Evolutionary conservation across 2,113 vertebrate genomes (phyloP).

Genomic region (Osmerus eperlanus): DNA sequence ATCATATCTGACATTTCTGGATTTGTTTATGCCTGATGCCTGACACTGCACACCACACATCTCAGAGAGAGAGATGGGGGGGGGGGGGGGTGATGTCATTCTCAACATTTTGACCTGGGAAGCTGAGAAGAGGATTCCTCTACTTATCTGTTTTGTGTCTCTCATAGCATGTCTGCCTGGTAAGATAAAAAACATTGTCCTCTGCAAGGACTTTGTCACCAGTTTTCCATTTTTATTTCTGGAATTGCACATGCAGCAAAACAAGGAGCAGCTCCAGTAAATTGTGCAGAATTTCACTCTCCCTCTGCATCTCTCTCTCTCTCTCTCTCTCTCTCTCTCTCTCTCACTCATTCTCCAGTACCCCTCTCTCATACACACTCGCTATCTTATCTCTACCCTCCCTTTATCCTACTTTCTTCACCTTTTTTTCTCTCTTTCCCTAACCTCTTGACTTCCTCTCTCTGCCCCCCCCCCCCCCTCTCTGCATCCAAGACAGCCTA

Average conservation of each 20-base stretch:
- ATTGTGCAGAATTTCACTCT: slow-evolving; percentile 4
- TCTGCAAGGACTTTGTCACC: slow-evolving; percentile 4
- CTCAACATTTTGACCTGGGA: neutral
- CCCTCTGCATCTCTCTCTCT: too few relatives aligned
- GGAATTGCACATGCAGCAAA: slow-evolving; percentile 26
- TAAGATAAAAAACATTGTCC: neutral
- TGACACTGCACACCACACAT: neutral
- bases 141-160: neutral
- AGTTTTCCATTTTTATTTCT: neutral
- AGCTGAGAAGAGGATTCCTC: neutral
- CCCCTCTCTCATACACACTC: too few relatives aligned
- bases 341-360: too few relatives aligned
- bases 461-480: too few relatives aligned
- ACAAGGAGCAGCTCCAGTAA: neutral
- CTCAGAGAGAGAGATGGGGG: neutral
- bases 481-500: neutral
- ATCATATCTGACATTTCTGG: neutral
- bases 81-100: too few relatives aligned
- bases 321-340: too few relatives aligned
- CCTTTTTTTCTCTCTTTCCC: too few relatives aligned
- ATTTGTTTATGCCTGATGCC: neutral
- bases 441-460: too few relatives aligned
- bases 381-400: too few relatives aligned
- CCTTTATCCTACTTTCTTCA: too few relatives aligned
- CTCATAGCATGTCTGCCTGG: neutral